Conservation (phyloP, 2,888 invertebrate genomes). For the Sthenelais limicola region DNA sequence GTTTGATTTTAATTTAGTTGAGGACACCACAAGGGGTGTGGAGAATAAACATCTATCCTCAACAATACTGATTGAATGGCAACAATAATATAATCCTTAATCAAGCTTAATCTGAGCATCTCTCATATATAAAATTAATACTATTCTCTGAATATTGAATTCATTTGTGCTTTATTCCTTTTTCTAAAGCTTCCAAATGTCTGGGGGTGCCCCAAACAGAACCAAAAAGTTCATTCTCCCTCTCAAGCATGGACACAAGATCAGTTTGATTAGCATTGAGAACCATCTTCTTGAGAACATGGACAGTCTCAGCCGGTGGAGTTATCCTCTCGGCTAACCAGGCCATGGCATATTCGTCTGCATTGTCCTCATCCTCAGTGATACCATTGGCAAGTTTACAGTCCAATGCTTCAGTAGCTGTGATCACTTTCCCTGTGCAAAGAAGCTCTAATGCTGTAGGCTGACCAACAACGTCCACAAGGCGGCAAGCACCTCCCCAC, state of each 20-base stretch:
- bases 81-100: too few relatives aligned
- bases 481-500: slow-evolving; percentile 74
- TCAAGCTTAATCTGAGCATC: too few relatives aligned
- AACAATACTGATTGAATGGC: too few relatives aligned
- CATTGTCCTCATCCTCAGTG: slow-evolving; percentile 58
- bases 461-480: slow-evolving; percentile 72
- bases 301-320: slow-evolving; percentile 57
- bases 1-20: too few relatives aligned
- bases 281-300: slow-evolving; percentile 66
- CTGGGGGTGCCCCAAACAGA: slow-evolving; percentile 73
- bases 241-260: slow-evolving; percentile 57
- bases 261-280: slow-evolving; percentile 52
- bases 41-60: too few relatives aligned
- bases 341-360: slow-evolving; percentile 57
- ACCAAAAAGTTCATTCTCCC: slow-evolving; percentile 71
- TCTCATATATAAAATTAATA: too few relatives aligned
- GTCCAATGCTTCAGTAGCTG: slow-evolving; percentile 67
- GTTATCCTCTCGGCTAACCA: slow-evolving; percentile 67
- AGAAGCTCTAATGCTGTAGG: slow-evolving; percentile 73
- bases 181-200: slow-evolving; percentile 68
- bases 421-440: slow-evolving; percentile 62
- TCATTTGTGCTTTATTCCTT: slow-evolving; percentile 69
- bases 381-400: slow-evolving; percentile 72
- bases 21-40: too few relatives aligned
- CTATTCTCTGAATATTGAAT: too few relatives aligned